Evolutionary conservation across 2,888 invertebrate genomes (phyloP).

Genomic region (Anorthoa munda): DNA sequence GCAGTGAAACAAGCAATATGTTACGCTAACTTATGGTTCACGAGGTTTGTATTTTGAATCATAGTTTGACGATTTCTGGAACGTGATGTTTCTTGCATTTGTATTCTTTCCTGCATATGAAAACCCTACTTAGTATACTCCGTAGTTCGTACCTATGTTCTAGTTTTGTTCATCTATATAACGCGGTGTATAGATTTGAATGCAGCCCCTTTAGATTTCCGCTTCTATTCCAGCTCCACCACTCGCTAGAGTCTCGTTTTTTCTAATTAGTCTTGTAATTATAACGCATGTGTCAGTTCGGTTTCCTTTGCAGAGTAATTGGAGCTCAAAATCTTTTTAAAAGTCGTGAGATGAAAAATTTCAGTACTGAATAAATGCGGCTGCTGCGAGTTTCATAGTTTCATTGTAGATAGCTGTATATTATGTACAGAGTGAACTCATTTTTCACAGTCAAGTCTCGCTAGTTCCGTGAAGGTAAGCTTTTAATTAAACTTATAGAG

Average conservation of each 20-base stretch:
- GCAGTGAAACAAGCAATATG: background rate
- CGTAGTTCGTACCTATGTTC: background rate
- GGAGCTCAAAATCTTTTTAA: constrained; percentile 53
- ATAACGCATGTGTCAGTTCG: constrained; percentile 53
- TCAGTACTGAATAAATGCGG: constrained; percentile 36
- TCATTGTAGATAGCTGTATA: constrained; percentile 21
- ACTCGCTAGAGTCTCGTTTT: constrained; percentile 20
- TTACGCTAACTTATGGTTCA: constrained; percentile 1
- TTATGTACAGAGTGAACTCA: constrained; percentile 8
- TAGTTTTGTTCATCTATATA: background rate
- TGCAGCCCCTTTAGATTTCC: constrained; percentile 22
- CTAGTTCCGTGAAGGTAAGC: constrained; percentile 32
- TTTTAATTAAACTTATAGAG: constrained; percentile 53
- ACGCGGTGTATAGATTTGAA: constrained; percentile 9
- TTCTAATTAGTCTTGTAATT: constrained; percentile 56
- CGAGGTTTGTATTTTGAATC: background rate
- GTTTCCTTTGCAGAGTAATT: constrained; percentile 51
- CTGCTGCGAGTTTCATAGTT: constrained; percentile 18
- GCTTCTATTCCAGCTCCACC: background rate
- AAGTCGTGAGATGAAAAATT: constrained; percentile 39
- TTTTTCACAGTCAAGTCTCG: constrained; percentile 42
- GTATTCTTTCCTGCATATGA: background rate
- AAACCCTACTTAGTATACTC: background rate
- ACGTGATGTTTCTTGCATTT: background rate
- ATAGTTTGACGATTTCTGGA: background rate